These are phyloP conservation scores for Terrapene triunguis DNA, from an alignment of 2,113 vertebrate genomes.

Conservation along the genomic window DNA sequence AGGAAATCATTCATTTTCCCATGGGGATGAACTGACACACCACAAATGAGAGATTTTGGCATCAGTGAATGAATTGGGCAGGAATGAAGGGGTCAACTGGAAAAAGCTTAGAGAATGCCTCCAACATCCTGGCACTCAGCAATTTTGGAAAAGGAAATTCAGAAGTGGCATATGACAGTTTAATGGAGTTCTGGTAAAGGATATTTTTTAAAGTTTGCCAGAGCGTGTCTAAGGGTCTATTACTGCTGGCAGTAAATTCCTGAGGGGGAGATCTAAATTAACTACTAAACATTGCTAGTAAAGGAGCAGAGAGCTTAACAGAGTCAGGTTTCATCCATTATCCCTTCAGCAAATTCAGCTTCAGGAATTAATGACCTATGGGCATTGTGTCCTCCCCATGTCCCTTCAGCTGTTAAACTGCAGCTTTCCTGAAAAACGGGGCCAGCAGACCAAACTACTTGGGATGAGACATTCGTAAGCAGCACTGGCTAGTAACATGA, in stretches of 20 bases:
- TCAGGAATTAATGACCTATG: constrained; percentile 52
- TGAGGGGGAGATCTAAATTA: constrained; percentile 52
- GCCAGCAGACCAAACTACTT: constrained; percentile 2
- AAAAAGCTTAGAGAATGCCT: constrained; percentile 20
- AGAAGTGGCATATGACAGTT: constrained; percentile 2
- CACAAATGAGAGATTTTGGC: background rate
- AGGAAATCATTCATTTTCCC: background rate
- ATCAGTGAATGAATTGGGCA: background rate
- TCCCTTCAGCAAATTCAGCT: constrained; percentile 41
- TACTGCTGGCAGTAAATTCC: constrained; percentile 35
- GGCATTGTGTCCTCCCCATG: background rate
- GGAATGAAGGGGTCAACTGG: constrained; percentile 16
- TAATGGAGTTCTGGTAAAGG: constrained; percentile 1
- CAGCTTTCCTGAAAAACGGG: constrained; percentile 42
- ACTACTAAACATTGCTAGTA: constrained; percentile 24
- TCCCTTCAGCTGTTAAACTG: constrained; percentile 24
- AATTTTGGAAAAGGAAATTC: background rate
- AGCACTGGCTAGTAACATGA: background rate
- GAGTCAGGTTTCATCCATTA: constrained; percentile 48
- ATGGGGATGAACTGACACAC: background rate
- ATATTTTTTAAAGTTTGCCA: constrained; percentile 21
- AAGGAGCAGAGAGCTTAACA: constrained; percentile 18
- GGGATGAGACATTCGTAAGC: constrained; percentile 11
- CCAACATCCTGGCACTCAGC: background rate
- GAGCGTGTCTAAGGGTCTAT: constrained; percentile 12